Conservation (phyloP, 2,888 invertebrate genomes). For the Ischnus inquisitorius region DNA sequence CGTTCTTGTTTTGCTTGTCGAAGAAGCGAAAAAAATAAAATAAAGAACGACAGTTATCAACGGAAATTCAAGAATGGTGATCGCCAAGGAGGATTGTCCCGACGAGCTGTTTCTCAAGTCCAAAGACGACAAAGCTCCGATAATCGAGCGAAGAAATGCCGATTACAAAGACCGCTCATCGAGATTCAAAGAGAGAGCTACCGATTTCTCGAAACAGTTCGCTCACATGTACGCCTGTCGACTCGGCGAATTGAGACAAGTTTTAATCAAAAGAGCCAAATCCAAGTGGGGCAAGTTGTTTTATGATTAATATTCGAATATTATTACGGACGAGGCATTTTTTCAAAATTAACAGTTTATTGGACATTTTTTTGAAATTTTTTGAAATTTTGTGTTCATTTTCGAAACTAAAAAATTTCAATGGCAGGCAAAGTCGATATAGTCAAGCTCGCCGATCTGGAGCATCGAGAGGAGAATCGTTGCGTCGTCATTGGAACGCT, state of each 20-base stretch:
- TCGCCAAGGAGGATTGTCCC: constrained; percentile 29
- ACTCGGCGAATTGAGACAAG: constrained; percentile 89
- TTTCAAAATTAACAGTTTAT: neutral
- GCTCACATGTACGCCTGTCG: constrained; percentile 94
- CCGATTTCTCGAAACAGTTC: constrained; percentile 89
- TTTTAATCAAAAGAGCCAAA: constrained; percentile 87
- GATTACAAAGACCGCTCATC: constrained; percentile 74
- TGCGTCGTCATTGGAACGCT: constrained; percentile 96
- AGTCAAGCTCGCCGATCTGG: constrained; percentile 90
- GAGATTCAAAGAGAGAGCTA: constrained; percentile 71
- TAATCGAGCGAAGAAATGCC: constrained; percentile 74
- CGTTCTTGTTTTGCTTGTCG: no score
- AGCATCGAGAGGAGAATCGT: constrained; percentile 89
- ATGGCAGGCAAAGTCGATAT: constrained; percentile 80
- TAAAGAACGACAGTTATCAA: no score
- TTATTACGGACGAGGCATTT: no score
- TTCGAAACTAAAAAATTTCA: no score
- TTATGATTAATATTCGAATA: neutral
- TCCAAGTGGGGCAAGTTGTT: constrained; percentile 89
- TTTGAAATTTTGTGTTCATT: no score
- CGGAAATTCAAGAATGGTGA: constrained; percentile 43
- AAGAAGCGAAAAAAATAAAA: no score
- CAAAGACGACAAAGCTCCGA: constrained; percentile 61
- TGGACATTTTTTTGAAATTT: no score
- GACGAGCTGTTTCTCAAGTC: constrained; percentile 49